Base-by-base conservation (phyloP, 2,888 invertebrate species). In the Drepana falcataria region DNA sequence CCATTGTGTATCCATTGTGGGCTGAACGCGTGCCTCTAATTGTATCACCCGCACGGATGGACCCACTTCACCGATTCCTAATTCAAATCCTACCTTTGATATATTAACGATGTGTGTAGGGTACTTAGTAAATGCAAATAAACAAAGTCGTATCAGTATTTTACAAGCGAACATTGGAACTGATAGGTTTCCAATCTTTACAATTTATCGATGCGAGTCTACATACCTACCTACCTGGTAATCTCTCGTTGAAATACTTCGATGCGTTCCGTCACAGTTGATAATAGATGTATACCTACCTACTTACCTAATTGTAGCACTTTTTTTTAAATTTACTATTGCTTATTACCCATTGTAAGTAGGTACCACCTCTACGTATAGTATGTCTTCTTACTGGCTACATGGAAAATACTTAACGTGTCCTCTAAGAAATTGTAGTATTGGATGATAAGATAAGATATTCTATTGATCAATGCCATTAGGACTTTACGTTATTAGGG, bases 1-100 rank as follows among this genome's bases (percentile, higher is more conserved):
- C 85, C 81, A 87, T 87, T 87, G 87, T 87, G 76, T 73, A 79
- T 73, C 73, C 71, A 49, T 67, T 70, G 80, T 77, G 76, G 80
- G 75, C 69, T 72, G 77, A 73, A 74, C 79, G 72, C 74, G 73
- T 71, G 67, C 72, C 75, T 79, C 79, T 82, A 82, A 85, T 85
- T 84, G 81, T 78, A 75, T 73, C 66, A 68, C 70, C 68, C 53
- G 57, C 58, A 59, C 58, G 53, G 66, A 66, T 68, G 68, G 58
- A 56, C 63, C 61, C 64, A 57, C 55, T 59, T 58, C 53, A 55
- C 56, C 57, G 49, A 53, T 51, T 49, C 49, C 6, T 9, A 44
- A 3, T 33, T 44, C 49, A 6, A 44, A 44, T 9, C 9, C 44
- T 40, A 40, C 40, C 40, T 6, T 4, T 40, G 2, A 6, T 7